Conservation (phyloP, 2,113 vertebrate genomes). For the Sebastes schlegelii region DNA sequence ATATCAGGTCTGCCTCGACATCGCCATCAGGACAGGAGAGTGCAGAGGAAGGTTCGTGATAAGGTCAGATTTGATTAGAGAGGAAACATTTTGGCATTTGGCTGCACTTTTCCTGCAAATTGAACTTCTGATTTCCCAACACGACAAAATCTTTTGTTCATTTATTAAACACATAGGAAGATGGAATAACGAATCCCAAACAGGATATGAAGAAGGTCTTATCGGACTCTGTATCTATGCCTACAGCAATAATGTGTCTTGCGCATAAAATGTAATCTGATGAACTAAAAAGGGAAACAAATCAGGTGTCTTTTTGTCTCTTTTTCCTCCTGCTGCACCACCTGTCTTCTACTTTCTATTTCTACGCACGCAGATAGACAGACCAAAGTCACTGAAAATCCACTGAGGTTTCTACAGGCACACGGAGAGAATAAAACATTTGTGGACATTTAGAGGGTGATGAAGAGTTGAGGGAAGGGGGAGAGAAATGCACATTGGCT, state of each 20-base stretch:
- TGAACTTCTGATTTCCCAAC: neutral
- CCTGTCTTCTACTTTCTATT: constrained; percentile 18
- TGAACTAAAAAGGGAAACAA: constrained; percentile 24
- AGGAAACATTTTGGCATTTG: neutral
- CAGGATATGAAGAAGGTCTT: constrained; percentile 42
- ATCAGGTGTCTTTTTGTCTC: constrained; percentile 10
- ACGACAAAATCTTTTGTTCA: neutral
- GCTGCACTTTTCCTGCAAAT: neutral
- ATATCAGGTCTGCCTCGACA: neutral
- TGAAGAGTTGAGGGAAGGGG: neutral
- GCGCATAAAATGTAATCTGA: constrained; percentile 6
- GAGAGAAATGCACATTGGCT: neutral
- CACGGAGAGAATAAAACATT: neutral
- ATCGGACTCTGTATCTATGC: constrained; percentile 22
- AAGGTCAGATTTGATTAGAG: neutral
- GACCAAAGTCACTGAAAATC: neutral
- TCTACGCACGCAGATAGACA: neutral
- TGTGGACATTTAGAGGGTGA: neutral
- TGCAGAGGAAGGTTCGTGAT: neutral
- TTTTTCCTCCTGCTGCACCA: constrained; percentile 19
- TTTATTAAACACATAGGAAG: constrained; percentile 27
- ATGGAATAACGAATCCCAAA: constrained; percentile 2
- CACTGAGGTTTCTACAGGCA: constrained; percentile 13
- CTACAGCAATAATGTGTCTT: constrained; percentile 15
- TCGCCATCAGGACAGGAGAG: neutral